Conservation (phyloP, 2,888 invertebrate species). For the Cataglyphis altisquamis region DNA sequence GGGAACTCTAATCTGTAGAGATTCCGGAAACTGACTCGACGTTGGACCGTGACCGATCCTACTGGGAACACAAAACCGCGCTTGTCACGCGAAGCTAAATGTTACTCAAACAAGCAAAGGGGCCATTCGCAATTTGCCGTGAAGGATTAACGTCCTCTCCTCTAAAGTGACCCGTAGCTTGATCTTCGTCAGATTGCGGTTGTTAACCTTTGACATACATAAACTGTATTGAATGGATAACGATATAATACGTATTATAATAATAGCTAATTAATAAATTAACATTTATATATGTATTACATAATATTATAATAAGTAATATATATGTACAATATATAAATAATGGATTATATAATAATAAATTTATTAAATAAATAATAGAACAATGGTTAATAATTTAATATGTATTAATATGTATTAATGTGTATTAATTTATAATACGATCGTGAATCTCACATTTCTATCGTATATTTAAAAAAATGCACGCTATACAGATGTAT, state of each 20-base stretch:
- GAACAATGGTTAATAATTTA: neutral
- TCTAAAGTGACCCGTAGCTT: conserved; percentile 25
- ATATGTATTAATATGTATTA: no score
- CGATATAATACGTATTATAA: neutral
- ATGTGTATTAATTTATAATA: neutral
- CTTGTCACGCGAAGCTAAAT: conserved; percentile 55
- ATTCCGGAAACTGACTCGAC: conserved; percentile 44
- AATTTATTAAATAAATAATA: neutral
- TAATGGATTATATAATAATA: neutral
- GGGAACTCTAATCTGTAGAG: conserved; percentile 35
- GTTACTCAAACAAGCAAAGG: conserved; percentile 45
- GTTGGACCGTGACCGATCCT: conserved; percentile 53
- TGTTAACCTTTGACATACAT: conserved; percentile 46
- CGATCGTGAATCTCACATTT: no score
- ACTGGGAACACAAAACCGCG: conserved; percentile 51
- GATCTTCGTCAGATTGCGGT: conserved; percentile 20
- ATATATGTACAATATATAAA: no score
- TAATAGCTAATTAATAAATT: neutral
- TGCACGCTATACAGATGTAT: no score
- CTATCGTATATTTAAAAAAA: neutral
- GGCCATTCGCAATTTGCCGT: conserved; percentile 36
- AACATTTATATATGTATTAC: no score
- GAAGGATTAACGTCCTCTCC: conserved; percentile 46
- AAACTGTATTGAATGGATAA: neutral
- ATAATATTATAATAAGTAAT: no score